Evolutionary conservation across 1,140 invertebrate species (phyloP), one percentile per base, ranked within the genome.

Genomic region (Tyrophagus putrescentiae): DNA sequence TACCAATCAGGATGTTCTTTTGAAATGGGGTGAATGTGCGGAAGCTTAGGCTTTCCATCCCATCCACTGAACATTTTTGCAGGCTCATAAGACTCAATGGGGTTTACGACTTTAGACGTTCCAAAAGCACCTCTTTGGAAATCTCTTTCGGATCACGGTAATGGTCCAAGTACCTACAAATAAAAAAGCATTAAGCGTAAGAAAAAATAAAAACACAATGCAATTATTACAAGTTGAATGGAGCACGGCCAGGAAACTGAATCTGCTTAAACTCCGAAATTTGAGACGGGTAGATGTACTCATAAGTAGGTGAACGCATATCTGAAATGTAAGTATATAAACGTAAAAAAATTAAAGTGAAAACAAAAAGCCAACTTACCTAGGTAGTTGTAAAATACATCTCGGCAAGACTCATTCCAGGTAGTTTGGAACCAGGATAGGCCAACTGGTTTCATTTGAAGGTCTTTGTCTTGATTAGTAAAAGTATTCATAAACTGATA

Each of bases 391-490:
- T 95, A 84, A 70, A 87, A 95, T 68, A 88, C 84, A 28, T 83
- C 72, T 36, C 76, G 84, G 0, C 96, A 75, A 60, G 79, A 78
- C 13, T 73, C 63, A 71, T 98, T 93, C 85, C 90, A 98, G 70
- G 86, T 81, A 16, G 82, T 78, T 72, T 98, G 93, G 70, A 85
- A 98, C 73, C 98, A 98, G 39, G 84, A 78, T 29, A 99, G 72
- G 1, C 90, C 85, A 48, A 84, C 84, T 13, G 95, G 95, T 13
- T 90, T 96, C 27, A 98, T 72, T 23, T 62, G 23, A 33, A 76
- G 63, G 68, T 94, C 83, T 75, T 97, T 82, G 68, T 84, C 70
- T 63, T 82, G 75, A 3, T 39, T 5, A 16, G 29, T 44, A 53
- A 16, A 23, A 28, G 3, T 5, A 65, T 79, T 76, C 71, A 95